phyloP scores from a whole-genome alignment of 2,113 vertebrate species.

The Lutjanus erythropterus region DNA sequence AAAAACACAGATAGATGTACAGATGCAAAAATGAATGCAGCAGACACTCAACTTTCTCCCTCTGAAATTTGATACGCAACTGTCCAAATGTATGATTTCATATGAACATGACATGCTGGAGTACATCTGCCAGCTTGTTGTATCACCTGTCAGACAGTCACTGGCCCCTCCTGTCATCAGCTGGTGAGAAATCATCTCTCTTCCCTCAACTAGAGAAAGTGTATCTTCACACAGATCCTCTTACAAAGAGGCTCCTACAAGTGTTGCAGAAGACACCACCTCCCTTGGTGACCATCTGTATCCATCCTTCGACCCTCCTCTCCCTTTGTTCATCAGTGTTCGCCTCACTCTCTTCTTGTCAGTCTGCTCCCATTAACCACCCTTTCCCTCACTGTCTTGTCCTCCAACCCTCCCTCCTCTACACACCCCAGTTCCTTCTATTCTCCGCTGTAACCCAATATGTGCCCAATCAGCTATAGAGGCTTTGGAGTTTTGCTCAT shows the following conservation, averaged over 20 bases:
- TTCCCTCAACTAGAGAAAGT: constrained; percentile 20
- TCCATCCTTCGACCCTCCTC: constrained; percentile 23
- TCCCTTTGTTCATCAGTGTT: constrained; percentile 16
- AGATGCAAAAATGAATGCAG: not conserved
- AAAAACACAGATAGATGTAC: not conserved
- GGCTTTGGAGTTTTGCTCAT: constrained; percentile 57
- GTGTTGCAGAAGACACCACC: constrained; percentile 33
- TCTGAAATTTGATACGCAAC: not conserved
- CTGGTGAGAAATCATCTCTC: constrained; percentile 24
- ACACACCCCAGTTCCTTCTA: constrained; percentile 48
- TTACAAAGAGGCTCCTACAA: constrained; percentile 36
- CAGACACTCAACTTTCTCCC: not conserved
- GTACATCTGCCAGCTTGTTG: not conserved
- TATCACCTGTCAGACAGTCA: not conserved
- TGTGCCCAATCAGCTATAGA: constrained; percentile 69
- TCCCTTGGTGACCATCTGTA: constrained; percentile 37
- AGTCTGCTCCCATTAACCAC: constrained; percentile 41
- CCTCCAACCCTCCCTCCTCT: constrained; percentile 32
- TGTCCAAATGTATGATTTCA: not conserved
- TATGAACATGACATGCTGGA: not conserved
- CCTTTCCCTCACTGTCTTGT: constrained; percentile 35
- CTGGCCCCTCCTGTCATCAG: constrained; percentile 5
- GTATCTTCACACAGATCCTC: constrained; percentile 45
- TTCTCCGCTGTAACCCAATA: constrained; percentile 69
- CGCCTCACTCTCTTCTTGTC: constrained; percentile 36